Conservation (phyloP, 2,797 vertebrate genomes). For the Eulemur coronatus region DNA sequence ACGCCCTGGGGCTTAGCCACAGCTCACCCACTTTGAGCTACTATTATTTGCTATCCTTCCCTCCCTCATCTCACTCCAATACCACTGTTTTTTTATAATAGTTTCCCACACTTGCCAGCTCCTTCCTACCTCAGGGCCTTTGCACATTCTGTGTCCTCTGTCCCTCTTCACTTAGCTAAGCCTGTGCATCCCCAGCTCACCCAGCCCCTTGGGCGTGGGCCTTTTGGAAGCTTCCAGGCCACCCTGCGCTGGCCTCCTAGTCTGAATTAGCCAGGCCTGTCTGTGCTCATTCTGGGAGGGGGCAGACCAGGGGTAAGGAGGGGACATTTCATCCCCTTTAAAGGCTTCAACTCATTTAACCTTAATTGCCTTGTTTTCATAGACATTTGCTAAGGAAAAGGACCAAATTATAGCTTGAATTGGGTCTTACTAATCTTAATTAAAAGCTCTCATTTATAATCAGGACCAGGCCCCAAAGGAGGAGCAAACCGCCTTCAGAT, state of each 20-base stretch:
- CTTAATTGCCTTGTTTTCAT: conserved; percentile 86
- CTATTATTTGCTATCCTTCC: neutral
- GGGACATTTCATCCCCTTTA: conserved; percentile 71
- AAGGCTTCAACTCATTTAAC: conserved; percentile 84
- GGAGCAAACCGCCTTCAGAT: conserved; percentile 77
- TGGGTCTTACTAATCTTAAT: conserved; percentile 85
- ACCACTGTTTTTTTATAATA: neutral
- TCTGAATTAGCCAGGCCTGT: conserved; percentile 81
- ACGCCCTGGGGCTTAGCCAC: neutral
- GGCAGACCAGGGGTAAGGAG: conserved; percentile 54
- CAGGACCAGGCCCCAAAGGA: conserved; percentile 80
- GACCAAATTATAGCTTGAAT: conserved; percentile 86
- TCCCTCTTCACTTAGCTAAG: neutral
- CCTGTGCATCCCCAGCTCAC: neutral
- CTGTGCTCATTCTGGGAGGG: conserved; percentile 69
- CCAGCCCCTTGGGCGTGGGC: neutral
- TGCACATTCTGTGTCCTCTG: neutral
- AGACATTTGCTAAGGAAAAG: conserved; percentile 84
- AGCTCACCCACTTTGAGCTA: neutral
- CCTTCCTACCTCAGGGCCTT: conserved; percentile 9
- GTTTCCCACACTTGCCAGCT: neutral
- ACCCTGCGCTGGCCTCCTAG: conserved; percentile 72
- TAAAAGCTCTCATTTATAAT: conserved; percentile 86
- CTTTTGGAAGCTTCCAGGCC: neutral
- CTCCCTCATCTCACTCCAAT: neutral